Base-by-base conservation (phyloP, 2,113 vertebrate species). In the Microtus richardsoni region DNA sequence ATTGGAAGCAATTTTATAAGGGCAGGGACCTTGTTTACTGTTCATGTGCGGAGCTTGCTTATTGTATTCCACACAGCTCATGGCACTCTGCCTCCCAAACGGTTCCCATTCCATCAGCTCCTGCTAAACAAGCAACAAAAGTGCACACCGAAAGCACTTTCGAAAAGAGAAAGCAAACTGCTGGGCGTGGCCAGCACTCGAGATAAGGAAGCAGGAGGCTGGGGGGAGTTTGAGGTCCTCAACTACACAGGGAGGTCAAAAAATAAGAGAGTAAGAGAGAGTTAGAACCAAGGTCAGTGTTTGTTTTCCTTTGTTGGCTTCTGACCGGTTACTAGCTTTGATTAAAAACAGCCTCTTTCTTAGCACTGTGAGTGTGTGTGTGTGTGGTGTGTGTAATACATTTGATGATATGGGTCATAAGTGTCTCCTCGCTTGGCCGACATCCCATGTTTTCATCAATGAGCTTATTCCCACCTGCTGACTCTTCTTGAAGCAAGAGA, bases 401-500 rank as follows among this genome's bases (percentile, higher is more conserved):
- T 39, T 64, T n/a, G 52, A 82, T 19, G 47, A 73, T 28, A 41
- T 8, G 70, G 68, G 41, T 44, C n/a, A 36, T 21, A 54, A 88
- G 54, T 64, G 68, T 36, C 86, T 74, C 30, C 30, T 86, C 68
- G 49, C 52, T 96, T 91, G 83, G 83, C 93, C 74, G 77, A 21
- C 44, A 89, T n/a, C 91, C 74, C 86, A 0, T 77, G 36, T 93
- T 95, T 95, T 82, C 88, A 96, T 75, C 88, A 95, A 96, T 93
- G 75, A 88, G 52, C 49, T 93, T 86, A 60, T 62, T 91, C 89
- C 93, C 87, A 85, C 96, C 86, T 91, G 74, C 93, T 62, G 89
- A 58, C 70, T 89, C 86, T 66, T 93, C 94, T 89, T 87, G 91
- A 93, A 93, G 89, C 58, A 60, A 94, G 94, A 58, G 60, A 66